Evolutionary conservation across 1,140 invertebrate genomes (phyloP), one percentile per base, ranked within the genome.

Genomic region (Doryteuthis pealeii): DNA sequence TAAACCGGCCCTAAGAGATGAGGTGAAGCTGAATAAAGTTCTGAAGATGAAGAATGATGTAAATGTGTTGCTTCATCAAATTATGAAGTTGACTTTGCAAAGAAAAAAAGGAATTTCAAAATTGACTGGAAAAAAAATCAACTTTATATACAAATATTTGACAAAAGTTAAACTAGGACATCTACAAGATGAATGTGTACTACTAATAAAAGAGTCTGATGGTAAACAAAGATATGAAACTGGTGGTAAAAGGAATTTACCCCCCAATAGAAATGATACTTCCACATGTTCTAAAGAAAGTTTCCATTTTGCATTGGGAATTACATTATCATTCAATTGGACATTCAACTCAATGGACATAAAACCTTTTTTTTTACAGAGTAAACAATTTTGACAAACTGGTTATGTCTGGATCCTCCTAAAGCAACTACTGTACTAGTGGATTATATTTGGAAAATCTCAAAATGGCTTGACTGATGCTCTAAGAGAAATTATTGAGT

Each of bases 391-490:
- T 30, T 76, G 40, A 72, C 77, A 2, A 43, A 72, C 8, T 40
- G 76, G 15, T 70, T 79, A 8, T 74, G 49, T 70, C 33, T 78
- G 6, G 70, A 74, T 40, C 78, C 78, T 35, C 72, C 74, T 26
- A 65, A 68, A 45, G 76, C 77, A 54, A 74, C 67, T 67, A 35
- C 66, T 49, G 70, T 67, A 30, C n/a, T 72, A 18, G 28, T 67
- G 32, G 78, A 70, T 22, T 33, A 62, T 14, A 54, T 80, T 26
- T 78, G 74, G 78, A 76, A 78, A 76, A 68, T 80, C 1, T 74
- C 71, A n/a, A 28, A 77, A 79, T 70, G 72, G 78, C 1, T 45
- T 79, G 12, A 79, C 76, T 28, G 76, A 80, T 73, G 76, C 73
- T 80, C 10, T 72, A 65, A 45, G 70, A 77, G 49, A 70, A 77